Base-by-base conservation (phyloP, 2,113 vertebrate genomes). In the Choloepus hoffmanni region DNA sequence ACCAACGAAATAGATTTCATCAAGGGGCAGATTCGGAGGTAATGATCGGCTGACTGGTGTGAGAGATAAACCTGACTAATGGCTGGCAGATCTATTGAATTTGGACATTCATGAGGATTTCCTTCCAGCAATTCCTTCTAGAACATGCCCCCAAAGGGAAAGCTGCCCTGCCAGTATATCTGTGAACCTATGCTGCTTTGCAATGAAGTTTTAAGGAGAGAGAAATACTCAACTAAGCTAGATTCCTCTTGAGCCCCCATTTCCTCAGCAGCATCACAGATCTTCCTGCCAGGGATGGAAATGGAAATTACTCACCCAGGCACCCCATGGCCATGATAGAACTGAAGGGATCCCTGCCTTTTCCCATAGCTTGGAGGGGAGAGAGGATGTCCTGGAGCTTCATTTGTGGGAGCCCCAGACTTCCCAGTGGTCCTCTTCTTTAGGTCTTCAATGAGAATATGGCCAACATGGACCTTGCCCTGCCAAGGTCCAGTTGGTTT, bases 11-110 rank as follows among this genome's bases (percentile, higher is more conserved):
- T 63, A 96, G 96, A 97, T 97, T 93, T 97, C 96, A 96, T 96
- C 97, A 97, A 92, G 96, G 93, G 97, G 92, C 89, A 97, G 86
- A 93, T 96, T 97, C 81, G 13, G 62, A 91, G 73, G 81, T 90
- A 97, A 95, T 60, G 97, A 97, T 95, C 87, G 65, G 53, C 89
- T 93, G 96, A 88, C 92, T 87, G 77, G 87, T 5, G 65, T 82
- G 72, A 93, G 94, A 97, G 84, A 96, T 96, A 97, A 96, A 90
- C 84, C 62, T 97, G 97, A 97, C 87, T 28, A 70, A 97, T 97
- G 76, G 92, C 89, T 92, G 94, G 86, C 92, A 87, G 85, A 81
- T 88, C 97, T 96, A 96, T 96, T 97, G 97, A 97, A 79, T 60
- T 87, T 95, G 95, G 96, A 95, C 95, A 86, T 94, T 96, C 95